phyloP scores from a whole-genome alignment of 2,888 invertebrate species.

The Prosopocoilus inquinatus region DNA sequence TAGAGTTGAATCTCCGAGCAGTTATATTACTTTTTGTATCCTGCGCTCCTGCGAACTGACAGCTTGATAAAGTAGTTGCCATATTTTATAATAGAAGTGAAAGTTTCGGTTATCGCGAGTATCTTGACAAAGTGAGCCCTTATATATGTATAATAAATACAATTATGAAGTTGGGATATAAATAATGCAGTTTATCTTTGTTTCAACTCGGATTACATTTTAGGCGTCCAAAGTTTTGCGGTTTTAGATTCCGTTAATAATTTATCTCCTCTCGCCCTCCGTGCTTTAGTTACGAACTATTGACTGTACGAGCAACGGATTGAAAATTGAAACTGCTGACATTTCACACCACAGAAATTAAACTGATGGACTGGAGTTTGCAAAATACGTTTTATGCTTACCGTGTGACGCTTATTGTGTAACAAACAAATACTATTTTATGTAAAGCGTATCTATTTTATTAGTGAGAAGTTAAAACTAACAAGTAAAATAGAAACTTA shows the following conservation, averaged over 20 bases:
- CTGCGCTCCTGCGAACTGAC: constrained; percentile 33
- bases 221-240: constrained; percentile 11
- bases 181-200: constrained; percentile 18
- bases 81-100: constrained; percentile 5
- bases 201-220: constrained; percentile 8
- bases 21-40: constrained; percentile 38
- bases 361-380: too few species aligned
- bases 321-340: too few species aligned
- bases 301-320: too few species aligned
- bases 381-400: too few species aligned
- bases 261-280: background rate
- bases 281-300: too few species aligned
- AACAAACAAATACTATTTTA: too few species aligned
- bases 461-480: too few species aligned
- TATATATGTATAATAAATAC: constrained; percentile 26
- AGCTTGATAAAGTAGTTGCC: constrained; percentile 43
- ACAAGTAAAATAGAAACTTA: too few species aligned
- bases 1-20: constrained; percentile 19
- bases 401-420: too few species aligned
- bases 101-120: constrained; percentile 4
- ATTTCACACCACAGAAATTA: too few species aligned
- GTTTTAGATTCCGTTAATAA: constrained; percentile 3
- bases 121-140: constrained; percentile 4
- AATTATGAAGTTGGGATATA: constrained; percentile 19
- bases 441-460: too few species aligned